Evolutionary conservation across 1,140 invertebrate genomes (phyloP), one percentile per base, ranked within the genome.

Genomic region (Anoplolepis gracilipes): DNA sequence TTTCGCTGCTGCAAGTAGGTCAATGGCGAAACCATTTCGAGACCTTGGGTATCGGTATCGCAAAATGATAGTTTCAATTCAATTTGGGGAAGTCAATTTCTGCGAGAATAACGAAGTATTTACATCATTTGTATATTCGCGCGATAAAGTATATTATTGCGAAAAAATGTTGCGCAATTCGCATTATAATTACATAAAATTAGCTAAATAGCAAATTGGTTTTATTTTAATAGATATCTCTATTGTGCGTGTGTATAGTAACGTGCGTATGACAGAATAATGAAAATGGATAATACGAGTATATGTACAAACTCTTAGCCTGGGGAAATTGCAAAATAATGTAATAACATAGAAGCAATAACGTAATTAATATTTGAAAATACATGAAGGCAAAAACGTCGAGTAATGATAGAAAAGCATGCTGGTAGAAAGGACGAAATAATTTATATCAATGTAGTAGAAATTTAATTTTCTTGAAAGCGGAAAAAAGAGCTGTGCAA

Each of bases 381-480:
- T 81, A 49, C 78, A 81, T 28, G 64, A 81, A 70, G 57, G 78
- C 67, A 67, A 28, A 72, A 82, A 82, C 36, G 53, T 72, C 64
- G 78, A 46, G 36, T 33, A 30, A 77, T 25, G 61, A 69, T 61
- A 72, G 84, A 72, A 81, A 85, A 85, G 25, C 53, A 39, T 49
- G 5, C 16, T 49, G 46, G 16, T 5, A 30, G 84, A 28, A 13
- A 73, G 33, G 46, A 55, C 57, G 65, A 57, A 53, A 79, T 61
- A 82, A 64, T 84, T 84, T 84, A 49, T 49, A 84, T 77, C 81
- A 57, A 46, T 16, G 57, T 36, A 16, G 57, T 36, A 72, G 61
- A 82, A 86, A 86, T 86, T 86, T 86, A 82, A 86, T 86, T 86
- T 86, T 61, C 79, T 73, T 86, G 61, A 86, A 84, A 86, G 79